phyloP scores from a whole-genome alignment of 2,888 invertebrate genomes.

The Agrochola macilenta region DNA sequence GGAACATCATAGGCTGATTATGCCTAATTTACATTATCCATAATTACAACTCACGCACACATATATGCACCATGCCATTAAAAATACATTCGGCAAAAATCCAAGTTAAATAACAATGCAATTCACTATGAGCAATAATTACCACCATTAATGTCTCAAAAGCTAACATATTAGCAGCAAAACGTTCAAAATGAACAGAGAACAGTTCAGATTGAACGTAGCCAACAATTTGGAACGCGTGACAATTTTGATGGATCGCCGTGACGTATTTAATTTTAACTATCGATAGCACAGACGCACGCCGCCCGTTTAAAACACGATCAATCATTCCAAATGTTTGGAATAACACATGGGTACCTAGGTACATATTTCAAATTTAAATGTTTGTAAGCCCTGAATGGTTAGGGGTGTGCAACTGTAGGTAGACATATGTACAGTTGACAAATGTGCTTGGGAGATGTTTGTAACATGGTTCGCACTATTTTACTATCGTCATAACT shows the following conservation, averaged over 20 bases:
- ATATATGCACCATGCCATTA: background rate
- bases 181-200: conserved; percentile 32
- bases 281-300: conserved; percentile 62
- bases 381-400: conserved; percentile 26
- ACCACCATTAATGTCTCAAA: conserved; percentile 8
- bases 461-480: background rate
- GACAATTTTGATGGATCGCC: conserved; percentile 76
- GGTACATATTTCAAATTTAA: conserved; percentile 23
- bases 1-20: no score
- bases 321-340: conserved; percentile 71
- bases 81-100: background rate
- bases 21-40: no score
- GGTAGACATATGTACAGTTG: background rate
- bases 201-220: conserved; percentile 56
- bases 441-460: background rate
- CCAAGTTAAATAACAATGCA: background rate
- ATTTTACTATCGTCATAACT: background rate
- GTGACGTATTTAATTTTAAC: conserved; percentile 74
- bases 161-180: conserved; percentile 14
- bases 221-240: conserved; percentile 65
- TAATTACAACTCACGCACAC: background rate
- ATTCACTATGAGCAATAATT: background rate
- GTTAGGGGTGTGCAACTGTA: conserved; percentile 4
- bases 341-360: conserved; percentile 21
- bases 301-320: conserved; percentile 74